Conservation (phyloP, 2,113 vertebrate genomes). For the Numenius arquata region DNA sequence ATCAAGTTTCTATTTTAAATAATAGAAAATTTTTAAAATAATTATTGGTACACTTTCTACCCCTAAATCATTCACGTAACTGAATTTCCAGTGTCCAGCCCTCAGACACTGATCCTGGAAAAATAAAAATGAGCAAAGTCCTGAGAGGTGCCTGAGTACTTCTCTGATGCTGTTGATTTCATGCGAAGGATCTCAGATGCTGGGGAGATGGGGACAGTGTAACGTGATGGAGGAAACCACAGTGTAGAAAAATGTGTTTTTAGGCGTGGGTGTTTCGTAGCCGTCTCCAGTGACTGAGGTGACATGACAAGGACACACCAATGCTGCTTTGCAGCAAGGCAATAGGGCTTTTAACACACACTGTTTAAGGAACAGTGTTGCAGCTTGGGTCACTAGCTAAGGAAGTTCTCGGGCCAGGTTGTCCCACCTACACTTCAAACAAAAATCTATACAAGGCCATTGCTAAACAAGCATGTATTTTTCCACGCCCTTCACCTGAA, state of each 20-base stretch:
- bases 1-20: not conserved
- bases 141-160: not conserved
- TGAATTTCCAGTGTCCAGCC: not conserved
- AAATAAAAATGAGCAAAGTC: not conserved
- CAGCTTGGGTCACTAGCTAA: not conserved
- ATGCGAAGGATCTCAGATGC: not conserved
- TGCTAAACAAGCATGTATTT: not conserved
- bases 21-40: not conserved
- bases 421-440: not conserved
- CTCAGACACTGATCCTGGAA: not conserved
- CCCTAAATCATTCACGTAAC: not conserved
- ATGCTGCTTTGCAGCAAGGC: not conserved
- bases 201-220: not conserved
- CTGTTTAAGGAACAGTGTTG: not conserved
- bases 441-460: not conserved
- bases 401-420: not conserved
- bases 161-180: not conserved
- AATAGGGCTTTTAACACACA: fast-evolving
- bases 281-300: not conserved
- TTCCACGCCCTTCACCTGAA: not conserved
- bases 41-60: not conserved
- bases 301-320: not conserved
- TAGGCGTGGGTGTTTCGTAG: not conserved
- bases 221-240: not conserved
- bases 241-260: not conserved